phyloP scores from a whole-genome alignment of 1,140 invertebrate species.

The Dinoponera quadriceps region DNA sequence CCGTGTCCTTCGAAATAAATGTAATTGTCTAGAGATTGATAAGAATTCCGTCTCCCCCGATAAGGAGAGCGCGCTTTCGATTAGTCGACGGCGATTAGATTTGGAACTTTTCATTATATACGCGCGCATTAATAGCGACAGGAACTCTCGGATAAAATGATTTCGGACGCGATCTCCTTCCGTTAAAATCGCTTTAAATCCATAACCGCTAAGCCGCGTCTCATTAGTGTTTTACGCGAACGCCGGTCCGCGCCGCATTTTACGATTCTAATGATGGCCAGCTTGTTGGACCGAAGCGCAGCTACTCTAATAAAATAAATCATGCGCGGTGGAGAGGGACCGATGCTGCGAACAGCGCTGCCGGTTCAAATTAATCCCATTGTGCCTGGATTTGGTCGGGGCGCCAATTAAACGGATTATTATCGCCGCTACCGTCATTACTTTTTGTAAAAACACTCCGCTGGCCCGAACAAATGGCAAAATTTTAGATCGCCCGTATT shows the following conservation, averaged over 20 bases:
- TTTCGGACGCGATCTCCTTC: conserved; percentile 12
- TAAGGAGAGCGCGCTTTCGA: not conserved
- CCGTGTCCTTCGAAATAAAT: conserved; percentile 4
- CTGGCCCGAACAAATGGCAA: conserved; percentile 52
- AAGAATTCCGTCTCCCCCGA: not conserved
- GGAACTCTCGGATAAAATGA: conserved; percentile 28
- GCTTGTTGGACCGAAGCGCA: conserved; percentile 74
- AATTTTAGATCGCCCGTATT: conserved; percentile 56
- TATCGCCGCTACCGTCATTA: conserved; percentile 76
- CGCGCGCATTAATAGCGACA: not conserved
- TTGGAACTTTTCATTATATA: not conserved
- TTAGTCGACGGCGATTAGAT: not conserved
- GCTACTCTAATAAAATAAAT: conserved; percentile 77
- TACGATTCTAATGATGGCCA: conserved; percentile 75
- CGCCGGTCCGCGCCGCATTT: conserved; percentile 64
- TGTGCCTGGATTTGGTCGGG: conserved; percentile 75
- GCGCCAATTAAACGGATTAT: conserved; percentile 77
- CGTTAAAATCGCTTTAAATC: conserved; percentile 55
- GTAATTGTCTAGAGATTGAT: conserved; percentile 8
- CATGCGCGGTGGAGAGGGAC: conserved; percentile 69
- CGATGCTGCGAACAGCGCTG: conserved; percentile 70
- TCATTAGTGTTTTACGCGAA: conserved; percentile 69
- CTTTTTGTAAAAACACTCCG: conserved; percentile 73
- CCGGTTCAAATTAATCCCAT: conserved; percentile 77
- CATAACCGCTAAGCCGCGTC: conserved; percentile 69